Percentiles rank a stretch among this genome's conserved stretches.
Evolutionary conservation across 2,888 invertebrate species (phyloP).

Genomic region (Cheilosia urbana): DNA sequence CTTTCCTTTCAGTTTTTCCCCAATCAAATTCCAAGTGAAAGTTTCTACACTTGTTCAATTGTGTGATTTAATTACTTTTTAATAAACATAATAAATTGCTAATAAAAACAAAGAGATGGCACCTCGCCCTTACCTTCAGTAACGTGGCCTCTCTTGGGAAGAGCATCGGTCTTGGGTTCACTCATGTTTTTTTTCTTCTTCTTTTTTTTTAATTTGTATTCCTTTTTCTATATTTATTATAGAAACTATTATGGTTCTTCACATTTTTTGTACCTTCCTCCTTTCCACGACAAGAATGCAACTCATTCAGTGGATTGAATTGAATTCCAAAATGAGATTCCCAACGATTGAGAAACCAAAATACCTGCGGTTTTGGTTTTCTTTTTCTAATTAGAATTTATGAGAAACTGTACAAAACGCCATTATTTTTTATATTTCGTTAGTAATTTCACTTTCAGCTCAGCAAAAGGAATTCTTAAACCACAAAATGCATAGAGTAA

Average conservation of each 20-base stretch:
- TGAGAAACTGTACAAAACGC: not conserved
- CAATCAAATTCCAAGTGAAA: constrained; percentile 46
- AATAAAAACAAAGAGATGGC: constrained; percentile 29
- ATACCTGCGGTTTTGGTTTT: constrained; percentile 21
- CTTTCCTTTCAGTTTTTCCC: constrained; percentile 22
- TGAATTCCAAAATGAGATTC: not conserved
- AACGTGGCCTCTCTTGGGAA: constrained; percentile 88
- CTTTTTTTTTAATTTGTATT: not conserved
- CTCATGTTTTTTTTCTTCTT: constrained; percentile 39
- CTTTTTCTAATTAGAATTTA: constrained; percentile 9
- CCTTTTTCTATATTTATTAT: constrained; percentile 7
- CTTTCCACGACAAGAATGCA: constrained; percentile 3
- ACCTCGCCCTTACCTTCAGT: constrained; percentile 85
- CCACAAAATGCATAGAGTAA: constrained; percentile 22
- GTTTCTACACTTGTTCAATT: constrained; percentile 12
- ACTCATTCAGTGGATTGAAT: constrained; percentile 15
- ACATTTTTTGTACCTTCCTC: constrained; percentile 31
- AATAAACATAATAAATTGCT: not conserved
- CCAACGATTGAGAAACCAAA: not conserved
- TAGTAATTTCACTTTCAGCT: constrained; percentile 52
- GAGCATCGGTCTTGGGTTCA: constrained; percentile 83
- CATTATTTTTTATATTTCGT: constrained; percentile 13
- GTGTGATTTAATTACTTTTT: constrained; percentile 5
- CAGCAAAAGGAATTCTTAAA: constrained; percentile 10
- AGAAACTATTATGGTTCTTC: constrained; percentile 24